A percentile compares a stretch with the other conserved stretches of the same genome.
Conservation (phyloP, 1,140 invertebrate species). For the Steinernema khuongi region DNA sequence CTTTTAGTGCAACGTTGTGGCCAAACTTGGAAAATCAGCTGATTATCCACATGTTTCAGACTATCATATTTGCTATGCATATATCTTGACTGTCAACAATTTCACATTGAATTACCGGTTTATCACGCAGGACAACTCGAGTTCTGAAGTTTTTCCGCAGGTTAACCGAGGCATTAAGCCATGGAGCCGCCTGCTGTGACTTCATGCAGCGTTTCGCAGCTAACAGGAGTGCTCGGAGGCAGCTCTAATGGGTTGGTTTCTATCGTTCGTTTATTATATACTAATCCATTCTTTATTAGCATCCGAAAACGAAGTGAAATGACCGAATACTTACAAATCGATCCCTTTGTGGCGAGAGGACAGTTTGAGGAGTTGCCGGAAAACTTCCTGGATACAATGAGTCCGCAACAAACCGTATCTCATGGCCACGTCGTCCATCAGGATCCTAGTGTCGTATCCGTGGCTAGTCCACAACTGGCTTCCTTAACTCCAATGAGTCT, state of each 20-base stretch:
- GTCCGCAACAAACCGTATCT: slow-evolving; percentile 44
- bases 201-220: slow-evolving; percentile 5
- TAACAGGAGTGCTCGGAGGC: not conserved
- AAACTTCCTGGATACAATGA: slow-evolving; percentile 56
- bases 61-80: not conserved
- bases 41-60: not conserved
- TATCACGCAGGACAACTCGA: not conserved
- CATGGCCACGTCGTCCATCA: not conserved
- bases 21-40: slow-evolving; percentile 7
- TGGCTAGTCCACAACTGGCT: slow-evolving; percentile 28
- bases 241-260: slow-evolving; percentile 14
- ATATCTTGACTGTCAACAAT: not conserved
- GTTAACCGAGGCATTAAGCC: not conserved
- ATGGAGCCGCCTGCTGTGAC: slow-evolving; percentile 14
- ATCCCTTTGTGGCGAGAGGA: slow-evolving; percentile 38
- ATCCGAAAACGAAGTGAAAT: slow-evolving; percentile 32
- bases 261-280: not conserved
- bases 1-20: not conserved
- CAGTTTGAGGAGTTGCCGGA: slow-evolving; percentile 56
- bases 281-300: slow-evolving; percentile 30
- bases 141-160: not conserved
- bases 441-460: not conserved
- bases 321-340: slow-evolving; percentile 48
- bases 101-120: not conserved
- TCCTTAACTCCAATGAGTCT: slow-evolving; percentile 40